A percentile compares a stretch with the other conserved stretches of the same genome.
Evolutionary conservation across 2,113 vertebrate species (phyloP).

Genomic region (Actinemys pallida): DNA sequence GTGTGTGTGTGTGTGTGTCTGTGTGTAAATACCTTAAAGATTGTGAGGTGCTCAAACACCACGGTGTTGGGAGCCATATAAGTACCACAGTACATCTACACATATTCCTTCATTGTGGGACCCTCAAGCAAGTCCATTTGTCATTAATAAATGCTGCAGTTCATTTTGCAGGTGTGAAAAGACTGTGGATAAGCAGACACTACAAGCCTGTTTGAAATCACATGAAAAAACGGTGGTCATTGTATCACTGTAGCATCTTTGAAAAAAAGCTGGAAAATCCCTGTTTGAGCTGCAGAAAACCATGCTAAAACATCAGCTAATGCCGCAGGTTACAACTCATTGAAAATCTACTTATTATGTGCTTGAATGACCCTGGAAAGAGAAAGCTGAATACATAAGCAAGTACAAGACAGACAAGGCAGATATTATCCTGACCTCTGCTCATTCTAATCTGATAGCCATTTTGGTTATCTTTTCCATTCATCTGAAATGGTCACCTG

Average conservation of each 20-base stretch:
- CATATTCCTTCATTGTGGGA: not conserved
- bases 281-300: not conserved
- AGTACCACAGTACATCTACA: not conserved
- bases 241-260: not conserved
- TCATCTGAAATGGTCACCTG: not conserved
- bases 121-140: not conserved
- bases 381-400: not conserved
- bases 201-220: not conserved
- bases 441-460: not conserved
- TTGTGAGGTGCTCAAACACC: not conserved
- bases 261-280: not conserved
- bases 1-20: too few species aligned
- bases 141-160: not conserved
- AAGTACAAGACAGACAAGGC: not conserved
- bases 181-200: not conserved
- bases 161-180: not conserved
- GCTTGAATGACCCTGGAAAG: conserved; percentile 3
- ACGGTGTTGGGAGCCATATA: not conserved
- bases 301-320: not conserved
- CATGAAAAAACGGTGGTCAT: not conserved
- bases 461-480: not conserved
- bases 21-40: not conserved
- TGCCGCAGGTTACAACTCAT: not conserved
- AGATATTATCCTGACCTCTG: not conserved
- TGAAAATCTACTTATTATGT: conserved; percentile 38